Evolutionary conservation across 2,888 invertebrate genomes (phyloP), one percentile per base, ranked within the genome.

Genomic region (Xylophagus ater): DNA sequence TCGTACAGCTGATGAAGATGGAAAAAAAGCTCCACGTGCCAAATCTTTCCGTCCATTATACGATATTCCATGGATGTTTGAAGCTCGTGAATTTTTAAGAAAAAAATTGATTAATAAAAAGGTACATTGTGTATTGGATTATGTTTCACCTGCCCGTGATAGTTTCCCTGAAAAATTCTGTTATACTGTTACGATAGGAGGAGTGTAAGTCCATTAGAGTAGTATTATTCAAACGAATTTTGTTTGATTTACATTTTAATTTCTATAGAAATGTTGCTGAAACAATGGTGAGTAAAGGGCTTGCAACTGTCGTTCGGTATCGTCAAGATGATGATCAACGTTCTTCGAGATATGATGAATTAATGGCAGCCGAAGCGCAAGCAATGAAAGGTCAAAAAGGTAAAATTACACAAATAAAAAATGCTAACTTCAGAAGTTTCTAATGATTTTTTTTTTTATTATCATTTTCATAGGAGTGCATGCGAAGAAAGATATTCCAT

Each of bases 21-120:
- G 72, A 12, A 82, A 81, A 53, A 56, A 70, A n/a, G 66, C 74
- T 1, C 74, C 75, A 10, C 72, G 79, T 45, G 72, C 78, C 3
- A 84, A 82, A 62, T 79, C 78, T 45, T 85, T 77, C 60, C 80
- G 90, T 53, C 92, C 96, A 1, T 72, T 98, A 0, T 99, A 97
- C 60, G 98, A 99, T 60, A 86, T 97, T 56, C 98, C 98, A 2
- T 93, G 87, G 78, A 89, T 98, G 90, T 96, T 85, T 60, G 98
- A 99, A 64, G 94, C 96, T 0, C 78, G 98, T 37, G 98, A 99
- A 67, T 97, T 87, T 60, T 70, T 99, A 24, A 76, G 98, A 29
- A 96, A 94, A 60, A 92, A 93, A 58, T 70, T 98, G 10, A 81
- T 98, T 54, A 92, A 94, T 34, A 97, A 97, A 62, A 88, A 84